Percentiles rank a stretch among this genome's conserved stretches.
phyloP scores from a whole-genome alignment of 2,113 vertebrate genomes.

The Stercorarius parasiticus region DNA sequence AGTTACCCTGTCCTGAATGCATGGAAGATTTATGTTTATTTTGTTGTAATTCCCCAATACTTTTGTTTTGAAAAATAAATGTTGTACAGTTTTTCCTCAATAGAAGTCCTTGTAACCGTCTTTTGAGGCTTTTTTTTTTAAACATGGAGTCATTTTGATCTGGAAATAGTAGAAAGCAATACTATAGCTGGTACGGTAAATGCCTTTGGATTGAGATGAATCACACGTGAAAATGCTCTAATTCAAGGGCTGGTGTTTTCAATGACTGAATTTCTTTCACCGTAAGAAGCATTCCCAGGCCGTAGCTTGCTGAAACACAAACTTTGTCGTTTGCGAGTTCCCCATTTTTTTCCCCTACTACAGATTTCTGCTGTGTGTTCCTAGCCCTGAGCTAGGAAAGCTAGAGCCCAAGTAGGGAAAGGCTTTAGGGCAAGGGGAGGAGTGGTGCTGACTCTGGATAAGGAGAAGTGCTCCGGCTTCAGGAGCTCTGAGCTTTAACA shows the following conservation, averaged over 20 bases:
- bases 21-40: rapidly evolving
- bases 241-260: rapidly evolving
- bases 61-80: rapidly evolving
- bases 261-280: not conserved
- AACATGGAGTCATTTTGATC: not conserved
- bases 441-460: rapidly evolving
- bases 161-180: no score
- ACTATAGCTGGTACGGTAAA: rapidly evolving
- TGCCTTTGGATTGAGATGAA: rapidly evolving
- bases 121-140: not conserved
- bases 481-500: rapidly evolving
- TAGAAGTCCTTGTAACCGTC: rapidly evolving
- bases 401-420: rapidly evolving
- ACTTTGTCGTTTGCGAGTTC: rapidly evolving
- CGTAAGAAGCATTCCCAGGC: rapidly evolving
- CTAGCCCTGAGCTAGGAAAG: rapidly evolving
- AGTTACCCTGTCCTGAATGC: rapidly evolving
- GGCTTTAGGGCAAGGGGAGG: rapidly evolving
- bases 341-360: rapidly evolving
- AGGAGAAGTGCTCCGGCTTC: rapidly evolving
- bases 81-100: rapidly evolving
- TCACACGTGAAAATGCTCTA: rapidly evolving
- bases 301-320: not conserved
- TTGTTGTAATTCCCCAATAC: rapidly evolving
- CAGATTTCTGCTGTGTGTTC: rapidly evolving